phyloP scores from a whole-genome alignment of 2,113 vertebrate genomes.

The Cynocephalus volans region DNA sequence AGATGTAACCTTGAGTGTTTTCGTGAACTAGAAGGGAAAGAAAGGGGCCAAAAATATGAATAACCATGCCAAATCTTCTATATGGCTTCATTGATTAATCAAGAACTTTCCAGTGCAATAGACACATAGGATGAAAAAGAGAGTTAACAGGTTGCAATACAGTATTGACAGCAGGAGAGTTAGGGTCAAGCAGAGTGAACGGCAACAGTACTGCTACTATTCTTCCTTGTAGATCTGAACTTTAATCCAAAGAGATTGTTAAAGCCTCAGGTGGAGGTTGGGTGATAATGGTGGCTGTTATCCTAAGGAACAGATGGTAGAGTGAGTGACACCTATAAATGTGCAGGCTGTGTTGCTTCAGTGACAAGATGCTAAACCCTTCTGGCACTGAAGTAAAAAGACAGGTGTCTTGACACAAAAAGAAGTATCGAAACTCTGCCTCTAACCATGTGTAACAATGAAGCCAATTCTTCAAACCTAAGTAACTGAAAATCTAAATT shows the following conservation, averaged over 20 bases:
- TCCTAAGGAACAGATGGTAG: conserved; percentile 90
- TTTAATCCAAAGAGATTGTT: conserved; percentile 86
- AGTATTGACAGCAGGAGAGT: conserved; percentile 37
- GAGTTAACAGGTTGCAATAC: conserved; percentile 9
- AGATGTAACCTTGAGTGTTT: conserved; percentile 56
- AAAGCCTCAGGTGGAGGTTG: conserved; percentile 86
- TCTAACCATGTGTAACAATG: conserved; percentile 81
- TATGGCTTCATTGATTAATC: conserved; percentile 69
- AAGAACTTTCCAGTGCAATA: conserved; percentile 53
- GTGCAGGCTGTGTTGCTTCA: conserved; percentile 89
- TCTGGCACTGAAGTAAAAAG: conserved; percentile 89
- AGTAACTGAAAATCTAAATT: conserved; percentile 86
- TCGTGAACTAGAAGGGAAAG: conserved; percentile 26
- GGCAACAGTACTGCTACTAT: conserved; percentile 73
- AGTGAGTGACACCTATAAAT: conserved; percentile 91
- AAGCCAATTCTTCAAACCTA: conserved; percentile 87
- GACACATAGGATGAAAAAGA: conserved; percentile 45
- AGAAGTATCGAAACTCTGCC: conserved; percentile 86
- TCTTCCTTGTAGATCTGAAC: conserved; percentile 83
- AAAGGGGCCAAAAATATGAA: background rate
- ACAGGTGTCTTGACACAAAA: conserved; percentile 89
- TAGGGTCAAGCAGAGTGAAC: conserved; percentile 81
- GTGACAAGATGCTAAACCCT: conserved; percentile 90
- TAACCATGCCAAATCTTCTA: background rate
- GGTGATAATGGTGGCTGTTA: conserved; percentile 88